These are phyloP conservation scores for Imbricaverruca yamaguchii DNA, from an alignment of 2,888 invertebrate species.

Conservation along the genomic window DNA sequence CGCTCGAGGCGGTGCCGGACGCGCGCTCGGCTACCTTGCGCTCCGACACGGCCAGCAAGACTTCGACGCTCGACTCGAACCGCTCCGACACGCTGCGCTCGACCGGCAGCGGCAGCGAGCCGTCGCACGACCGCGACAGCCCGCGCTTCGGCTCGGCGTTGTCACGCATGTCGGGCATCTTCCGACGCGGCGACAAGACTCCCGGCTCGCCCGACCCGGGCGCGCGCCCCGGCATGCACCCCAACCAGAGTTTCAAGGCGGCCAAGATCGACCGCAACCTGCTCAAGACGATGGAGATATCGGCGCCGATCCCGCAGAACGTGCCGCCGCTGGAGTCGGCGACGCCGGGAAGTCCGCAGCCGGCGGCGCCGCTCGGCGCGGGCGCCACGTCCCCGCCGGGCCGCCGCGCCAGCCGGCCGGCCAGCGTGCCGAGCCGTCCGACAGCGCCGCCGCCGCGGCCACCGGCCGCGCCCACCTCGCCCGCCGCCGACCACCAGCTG, in stretches of 20 bases:
- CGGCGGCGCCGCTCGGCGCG: not conserved
- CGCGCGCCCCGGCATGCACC: not conserved
- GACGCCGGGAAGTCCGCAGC: not conserved
- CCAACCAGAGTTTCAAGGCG: slow-evolving; percentile 28
- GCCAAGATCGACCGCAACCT: slow-evolving; percentile 33
- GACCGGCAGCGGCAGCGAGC: not conserved
- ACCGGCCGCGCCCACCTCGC: not conserved
- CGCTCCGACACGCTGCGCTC: slow-evolving; percentile 1
- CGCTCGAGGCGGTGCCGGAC: slow-evolving; percentile 7
- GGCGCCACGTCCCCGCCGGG: not conserved
- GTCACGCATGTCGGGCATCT: not conserved
- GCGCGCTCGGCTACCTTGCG: not conserved
- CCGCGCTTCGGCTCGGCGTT: slow-evolving; percentile 9
- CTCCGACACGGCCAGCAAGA: not conserved
- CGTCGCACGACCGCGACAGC: not conserved
- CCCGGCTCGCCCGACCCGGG: slow-evolving; percentile 7
- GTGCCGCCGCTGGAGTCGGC: not conserved
- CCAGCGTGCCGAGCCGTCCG: not conserved
- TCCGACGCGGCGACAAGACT: not conserved
- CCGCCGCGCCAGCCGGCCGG: not conserved
- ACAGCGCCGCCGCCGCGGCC: slow-evolving; percentile 1
- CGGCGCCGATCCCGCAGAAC: slow-evolving; percentile 31
- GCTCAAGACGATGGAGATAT: slow-evolving; percentile 32
- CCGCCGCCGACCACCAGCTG: not conserved
- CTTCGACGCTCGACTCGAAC: not conserved